Evolutionary conservation across 2,797 vertebrate species (phyloP).

Genomic region (Monodelphis domestica): DNA sequence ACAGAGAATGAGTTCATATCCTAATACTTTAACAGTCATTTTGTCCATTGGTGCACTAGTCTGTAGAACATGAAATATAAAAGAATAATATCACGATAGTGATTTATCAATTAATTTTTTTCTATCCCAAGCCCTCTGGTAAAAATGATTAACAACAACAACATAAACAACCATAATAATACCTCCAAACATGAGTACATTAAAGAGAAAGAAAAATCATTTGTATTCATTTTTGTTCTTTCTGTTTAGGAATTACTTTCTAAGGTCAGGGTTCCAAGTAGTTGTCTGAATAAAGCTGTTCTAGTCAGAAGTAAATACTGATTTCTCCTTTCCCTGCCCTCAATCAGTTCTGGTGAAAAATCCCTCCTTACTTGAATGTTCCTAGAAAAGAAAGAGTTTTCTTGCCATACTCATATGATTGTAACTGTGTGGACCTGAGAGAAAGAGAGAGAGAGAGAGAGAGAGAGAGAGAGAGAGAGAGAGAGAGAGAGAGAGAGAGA

Average conservation of each 20-base stretch:
- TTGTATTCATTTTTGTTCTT: neutral
- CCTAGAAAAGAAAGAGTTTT: conserved; percentile 18
- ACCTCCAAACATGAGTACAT: neutral
- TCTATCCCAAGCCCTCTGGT: neutral
- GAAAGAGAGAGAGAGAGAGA: neutral
- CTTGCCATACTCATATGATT: conserved; percentile 43
- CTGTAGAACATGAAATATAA: neutral
- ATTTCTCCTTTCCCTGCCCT: neutral
- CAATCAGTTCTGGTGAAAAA: conserved; percentile 8
- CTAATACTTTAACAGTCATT: neutral
- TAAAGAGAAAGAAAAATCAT: neutral
- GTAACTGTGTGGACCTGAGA: conserved; percentile 37
- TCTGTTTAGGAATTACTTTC: neutral
- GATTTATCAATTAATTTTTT: neutral
- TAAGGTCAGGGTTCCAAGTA: neutral
- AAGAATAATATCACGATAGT: neutral
- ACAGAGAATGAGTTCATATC: neutral
- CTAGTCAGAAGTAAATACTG: neutral
- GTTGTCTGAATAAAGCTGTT: conserved; percentile 31
- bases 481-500: too few relatives aligned
- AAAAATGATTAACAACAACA: neutral
- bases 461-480: neutral
- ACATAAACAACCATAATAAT: neutral
- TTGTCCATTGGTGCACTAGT: neutral
- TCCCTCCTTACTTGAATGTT: neutral